Percentiles rank a stretch among this genome's conserved stretches.
Conservation (phyloP, 1,140 invertebrate species). For the Neodiprion virginianus region DNA sequence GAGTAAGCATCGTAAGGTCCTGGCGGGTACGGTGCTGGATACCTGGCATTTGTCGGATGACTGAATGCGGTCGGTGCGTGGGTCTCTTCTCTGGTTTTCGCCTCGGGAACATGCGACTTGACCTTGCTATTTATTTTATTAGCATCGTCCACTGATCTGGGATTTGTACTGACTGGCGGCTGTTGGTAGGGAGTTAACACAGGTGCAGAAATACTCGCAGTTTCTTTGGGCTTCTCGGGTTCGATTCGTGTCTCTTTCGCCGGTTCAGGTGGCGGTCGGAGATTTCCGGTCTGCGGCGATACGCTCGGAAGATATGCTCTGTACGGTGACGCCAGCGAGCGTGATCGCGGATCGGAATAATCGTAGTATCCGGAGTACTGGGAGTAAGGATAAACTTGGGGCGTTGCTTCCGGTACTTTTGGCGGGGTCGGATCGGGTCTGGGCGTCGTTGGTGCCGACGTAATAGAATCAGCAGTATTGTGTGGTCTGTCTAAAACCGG, state of each 20-base stretch:
- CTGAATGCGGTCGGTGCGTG: slow-evolving; percentile 52
- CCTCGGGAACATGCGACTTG: slow-evolving; percentile 12
- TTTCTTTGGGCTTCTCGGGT: slow-evolving; percentile 39
- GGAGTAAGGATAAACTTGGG: slow-evolving; percentile 55
- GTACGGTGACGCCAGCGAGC: slow-evolving; percentile 51
- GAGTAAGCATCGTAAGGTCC: slow-evolving; percentile 62
- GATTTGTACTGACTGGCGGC: slow-evolving; percentile 15
- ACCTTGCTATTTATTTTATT: slow-evolving; percentile 40
- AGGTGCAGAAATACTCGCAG: slow-evolving; percentile 22
- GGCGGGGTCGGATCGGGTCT: slow-evolving; percentile 33
- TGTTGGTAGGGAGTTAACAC: slow-evolving; percentile 14
- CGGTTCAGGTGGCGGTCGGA: slow-evolving; percentile 34
- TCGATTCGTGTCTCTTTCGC: slow-evolving; percentile 32
- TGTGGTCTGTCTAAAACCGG: slow-evolving; percentile 35
- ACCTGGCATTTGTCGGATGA: slow-evolving; percentile 60
- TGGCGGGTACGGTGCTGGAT: slow-evolving; percentile 62
- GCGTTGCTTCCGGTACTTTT: slow-evolving; percentile 34
- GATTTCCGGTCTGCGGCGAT: slow-evolving; percentile 41
- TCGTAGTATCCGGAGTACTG: slow-evolving; percentile 60
- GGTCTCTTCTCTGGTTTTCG: slow-evolving; percentile 43
- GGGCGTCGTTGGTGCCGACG: slow-evolving; percentile 40
- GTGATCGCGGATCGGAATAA: slow-evolving; percentile 52
- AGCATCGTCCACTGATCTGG: slow-evolving; percentile 41
- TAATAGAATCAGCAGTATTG: slow-evolving; percentile 35
- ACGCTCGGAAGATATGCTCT: slow-evolving; percentile 50